Evolutionary conservation across 2,797 vertebrate genomes (phyloP).

Genomic region (Acropternis orthonyx): DNA sequence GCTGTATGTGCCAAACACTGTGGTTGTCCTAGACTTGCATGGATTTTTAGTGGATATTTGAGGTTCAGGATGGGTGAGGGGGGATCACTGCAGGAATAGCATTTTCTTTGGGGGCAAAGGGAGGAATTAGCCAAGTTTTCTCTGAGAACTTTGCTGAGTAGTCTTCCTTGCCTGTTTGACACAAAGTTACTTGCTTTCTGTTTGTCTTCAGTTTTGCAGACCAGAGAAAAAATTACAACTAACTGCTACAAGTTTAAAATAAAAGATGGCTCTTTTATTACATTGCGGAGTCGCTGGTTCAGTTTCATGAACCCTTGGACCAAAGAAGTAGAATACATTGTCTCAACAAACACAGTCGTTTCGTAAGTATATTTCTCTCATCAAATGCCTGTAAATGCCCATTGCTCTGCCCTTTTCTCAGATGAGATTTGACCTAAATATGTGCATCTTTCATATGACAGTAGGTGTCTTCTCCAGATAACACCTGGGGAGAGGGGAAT

Average conservation of each 20-base stretch:
- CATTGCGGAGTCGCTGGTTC: constrained; percentile 95
- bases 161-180: background rate
- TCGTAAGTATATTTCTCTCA: constrained; percentile 84
- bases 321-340: constrained; percentile 99
- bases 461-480: background rate
- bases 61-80: background rate
- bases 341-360: constrained; percentile 97
- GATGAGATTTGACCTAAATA: background rate
- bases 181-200: background rate
- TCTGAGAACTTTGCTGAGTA: background rate
- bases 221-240: constrained; percentile 95
- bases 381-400: background rate
- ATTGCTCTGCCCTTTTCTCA: background rate
- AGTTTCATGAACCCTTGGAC: constrained; percentile 99
- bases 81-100: background rate
- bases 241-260: constrained; percentile 99
- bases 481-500: background rate
- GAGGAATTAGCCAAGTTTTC: background rate
- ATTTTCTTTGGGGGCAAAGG: background rate
- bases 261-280: constrained; percentile 98
- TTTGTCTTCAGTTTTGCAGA: constrained; percentile 88
- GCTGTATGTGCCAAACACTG: background rate
- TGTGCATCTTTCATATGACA: background rate
- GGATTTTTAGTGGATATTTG: background rate
- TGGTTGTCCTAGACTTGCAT: background rate